Evolutionary conservation across 2,797 vertebrate genomes (phyloP).

Genomic region (Acrocephalus scirpaceus): DNA sequence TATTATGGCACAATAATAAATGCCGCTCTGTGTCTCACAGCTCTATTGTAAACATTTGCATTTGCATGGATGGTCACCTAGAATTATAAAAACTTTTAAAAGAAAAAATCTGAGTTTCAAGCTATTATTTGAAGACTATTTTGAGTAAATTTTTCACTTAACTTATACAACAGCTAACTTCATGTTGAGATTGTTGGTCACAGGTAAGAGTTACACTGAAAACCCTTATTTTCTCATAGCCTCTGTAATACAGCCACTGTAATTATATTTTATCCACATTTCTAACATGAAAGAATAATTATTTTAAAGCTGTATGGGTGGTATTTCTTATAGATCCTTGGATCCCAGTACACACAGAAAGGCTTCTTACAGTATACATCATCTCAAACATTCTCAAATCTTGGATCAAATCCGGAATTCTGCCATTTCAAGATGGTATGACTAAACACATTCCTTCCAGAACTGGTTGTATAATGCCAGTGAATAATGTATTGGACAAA

Average conservation of each 20-base stretch:
- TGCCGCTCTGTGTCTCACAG: neutral
- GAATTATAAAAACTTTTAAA: neutral
- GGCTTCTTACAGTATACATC: neutral
- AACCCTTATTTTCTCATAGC: neutral
- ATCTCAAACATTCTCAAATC: neutral
- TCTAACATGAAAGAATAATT: neutral
- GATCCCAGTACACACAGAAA: neutral
- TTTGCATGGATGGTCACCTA: neutral
- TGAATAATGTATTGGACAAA: neutral
- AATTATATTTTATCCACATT: neutral
- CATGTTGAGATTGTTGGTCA: neutral
- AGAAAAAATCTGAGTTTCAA: neutral
- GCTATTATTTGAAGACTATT: neutral
- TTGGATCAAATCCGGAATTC: neutral
- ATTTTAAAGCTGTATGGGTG: neutral
- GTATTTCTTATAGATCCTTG: neutral
- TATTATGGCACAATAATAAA: neutral
- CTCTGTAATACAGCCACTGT: neutral
- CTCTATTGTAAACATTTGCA: neutral
- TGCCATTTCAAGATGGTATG: neutral
- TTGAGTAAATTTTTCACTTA: neutral
- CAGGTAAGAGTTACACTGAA: neutral
- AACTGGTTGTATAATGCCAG: neutral
- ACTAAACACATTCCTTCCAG: slow-evolving; percentile 5
- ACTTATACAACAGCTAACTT: neutral